Percentiles rank a stretch among this genome's conserved stretches.
phyloP scores from a whole-genome alignment of 2,797 vertebrate species.

The Notoglanidium macrostoma region DNA sequence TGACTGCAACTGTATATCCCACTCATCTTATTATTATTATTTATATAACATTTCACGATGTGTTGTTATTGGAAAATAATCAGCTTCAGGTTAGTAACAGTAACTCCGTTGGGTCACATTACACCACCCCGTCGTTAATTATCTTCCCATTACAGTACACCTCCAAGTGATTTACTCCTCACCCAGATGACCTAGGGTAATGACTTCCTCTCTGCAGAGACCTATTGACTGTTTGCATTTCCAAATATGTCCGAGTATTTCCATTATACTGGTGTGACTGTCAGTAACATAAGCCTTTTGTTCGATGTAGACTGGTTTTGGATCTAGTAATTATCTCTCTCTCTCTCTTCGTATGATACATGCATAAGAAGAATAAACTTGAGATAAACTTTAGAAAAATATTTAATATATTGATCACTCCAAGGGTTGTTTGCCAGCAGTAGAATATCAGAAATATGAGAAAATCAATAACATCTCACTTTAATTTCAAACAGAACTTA shows the following conservation, averaged over 20 bases:
- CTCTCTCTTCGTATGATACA: neutral
- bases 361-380: neutral
- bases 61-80: neutral
- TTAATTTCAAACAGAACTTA: neutral
- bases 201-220: neutral
- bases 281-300: neutral
- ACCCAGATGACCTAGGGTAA: neutral
- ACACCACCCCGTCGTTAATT: neutral
- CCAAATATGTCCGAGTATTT: too few relatives aligned
- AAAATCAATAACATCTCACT: slow-evolving; percentile 20
- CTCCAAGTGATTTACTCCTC: neutral
- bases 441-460: slow-evolving; percentile 7
- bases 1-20: neutral
- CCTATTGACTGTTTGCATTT: neutral
- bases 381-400: neutral
- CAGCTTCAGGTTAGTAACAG: neutral
- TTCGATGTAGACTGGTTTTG: neutral
- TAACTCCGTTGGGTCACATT: neutral
- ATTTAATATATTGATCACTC: neutral
- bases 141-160: neutral
- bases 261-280: neutral
- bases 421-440: neutral
- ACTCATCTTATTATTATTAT: neutral
- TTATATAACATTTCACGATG: neutral
- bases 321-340: neutral